phyloP scores from a whole-genome alignment of 2,888 invertebrate genomes.

The Nymphalis urticae region DNA sequence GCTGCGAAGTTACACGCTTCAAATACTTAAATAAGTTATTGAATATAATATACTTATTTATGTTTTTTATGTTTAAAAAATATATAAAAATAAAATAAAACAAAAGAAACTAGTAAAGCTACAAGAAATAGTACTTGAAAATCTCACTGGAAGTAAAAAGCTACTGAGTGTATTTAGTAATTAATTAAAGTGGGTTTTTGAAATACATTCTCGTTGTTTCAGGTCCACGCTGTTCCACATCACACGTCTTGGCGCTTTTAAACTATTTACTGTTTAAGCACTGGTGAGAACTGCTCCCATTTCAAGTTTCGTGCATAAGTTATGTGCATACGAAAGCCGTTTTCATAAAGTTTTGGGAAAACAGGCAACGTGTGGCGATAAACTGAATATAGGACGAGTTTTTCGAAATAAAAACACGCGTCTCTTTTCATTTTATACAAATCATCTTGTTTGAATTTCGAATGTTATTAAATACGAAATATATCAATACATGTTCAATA shows the following conservation, averaged over 20 bases:
- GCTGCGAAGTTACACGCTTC: too few species aligned
- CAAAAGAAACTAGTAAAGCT: neutral
- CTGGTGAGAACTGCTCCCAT: conserved; percentile 55
- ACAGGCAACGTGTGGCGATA: conserved; percentile 22
- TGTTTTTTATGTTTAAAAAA: neutral
- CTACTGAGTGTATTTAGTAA: conserved; percentile 11
- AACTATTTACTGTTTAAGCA: conserved; percentile 61
- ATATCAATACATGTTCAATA: too few species aligned
- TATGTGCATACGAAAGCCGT: conserved; percentile 31
- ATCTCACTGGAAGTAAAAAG: neutral
- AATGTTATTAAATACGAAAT: too few species aligned
- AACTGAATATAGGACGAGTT: conserved; percentile 22
- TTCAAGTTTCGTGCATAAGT: conserved; percentile 37
- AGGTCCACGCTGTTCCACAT: conserved; percentile 57
- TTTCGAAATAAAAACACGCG: conserved; percentile 5
- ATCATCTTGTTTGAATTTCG: too few species aligned
- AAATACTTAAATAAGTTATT: too few species aligned
- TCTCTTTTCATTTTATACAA: too few species aligned
- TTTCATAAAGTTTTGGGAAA: conserved; percentile 29
- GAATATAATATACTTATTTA: neutral
- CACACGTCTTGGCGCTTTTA: conserved; percentile 56
- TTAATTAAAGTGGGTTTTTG: conserved; percentile 25
- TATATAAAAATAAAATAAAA: too few species aligned
- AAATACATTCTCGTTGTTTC: conserved; percentile 42
- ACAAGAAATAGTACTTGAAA: neutral